Base-by-base conservation (phyloP, 1,140 invertebrate species). In the Leptonema lineaticorne region DNA sequence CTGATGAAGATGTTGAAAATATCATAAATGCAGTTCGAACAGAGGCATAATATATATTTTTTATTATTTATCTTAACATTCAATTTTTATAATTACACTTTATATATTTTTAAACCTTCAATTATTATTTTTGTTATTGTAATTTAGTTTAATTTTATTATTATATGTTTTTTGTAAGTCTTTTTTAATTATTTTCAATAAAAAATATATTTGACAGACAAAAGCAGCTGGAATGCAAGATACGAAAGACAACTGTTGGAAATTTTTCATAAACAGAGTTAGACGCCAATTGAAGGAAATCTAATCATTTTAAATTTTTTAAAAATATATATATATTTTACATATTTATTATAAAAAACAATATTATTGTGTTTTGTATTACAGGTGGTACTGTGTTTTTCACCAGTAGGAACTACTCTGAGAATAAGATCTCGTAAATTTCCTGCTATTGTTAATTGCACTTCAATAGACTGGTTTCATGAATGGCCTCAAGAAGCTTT, bases 391-490 rank as follows among this genome's bases (percentile, higher is more conserved):
- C 79, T 97, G 0, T 96, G 94, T 76, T 97, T 96, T 79, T 96
- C 94, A 0, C 95, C 95, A 0, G 94, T 96, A 66, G 94, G 95
- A 0, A 86, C 87, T 0, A 96, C 92, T 0, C 81, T 97, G 3
- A 82, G 95, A 71, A 85, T 94, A 27, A 86, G 95, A 70, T 89
- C 92, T 9, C 85, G 95, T 63, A 94, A 96, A 79, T 98, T 97
- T 81, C 96, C 96, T 5, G 94, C 95, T 1, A 81, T 98, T n/a
- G 90, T 94, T 7, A 97, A 95, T 81, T 96, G 93, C 75, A 95
- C 95, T 0, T 87, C 89, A 7, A 96, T 97, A 58, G 89, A 97
- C 79, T 98, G 95, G 95, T 97, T 97, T 79, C 94, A 97, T 77
- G 92, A 95, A 82, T 98, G 96, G 95, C 95, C 96, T 0, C 86